Percentiles rank a stretch among this genome's conserved stretches.
phyloP scores from a whole-genome alignment of 2,888 invertebrate species.

The Cheilosia vulpina region DNA sequence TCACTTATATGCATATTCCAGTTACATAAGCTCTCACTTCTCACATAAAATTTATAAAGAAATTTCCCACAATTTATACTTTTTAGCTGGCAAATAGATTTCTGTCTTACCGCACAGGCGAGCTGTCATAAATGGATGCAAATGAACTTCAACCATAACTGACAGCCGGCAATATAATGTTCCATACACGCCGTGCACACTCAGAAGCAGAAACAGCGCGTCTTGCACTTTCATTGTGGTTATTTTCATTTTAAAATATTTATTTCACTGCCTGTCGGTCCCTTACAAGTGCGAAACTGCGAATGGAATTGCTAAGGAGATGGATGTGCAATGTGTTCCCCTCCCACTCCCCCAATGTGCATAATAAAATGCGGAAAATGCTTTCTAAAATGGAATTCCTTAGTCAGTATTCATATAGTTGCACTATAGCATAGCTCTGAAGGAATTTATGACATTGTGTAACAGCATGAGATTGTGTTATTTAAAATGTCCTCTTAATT shows the following conservation, averaged over 20 bases:
- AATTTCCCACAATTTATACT: constrained; percentile 12
- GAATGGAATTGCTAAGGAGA: constrained; percentile 31
- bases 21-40: neutral
- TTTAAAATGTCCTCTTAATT: constrained; percentile 26
- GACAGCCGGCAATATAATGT: constrained; percentile 30
- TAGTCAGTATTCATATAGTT: constrained; percentile 16
- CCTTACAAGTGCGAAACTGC: constrained; percentile 41
- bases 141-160: constrained; percentile 46
- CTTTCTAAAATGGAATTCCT: constrained; percentile 18
- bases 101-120: constrained; percentile 6
- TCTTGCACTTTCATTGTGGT: constrained; percentile 30
- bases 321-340: neutral
- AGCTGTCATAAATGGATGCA: constrained; percentile 39
- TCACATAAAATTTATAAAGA: neutral
- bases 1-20: neutral
- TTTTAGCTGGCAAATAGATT: constrained; percentile 32
- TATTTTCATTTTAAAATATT: constrained; percentile 48
- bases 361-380: constrained; percentile 24
- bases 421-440: constrained; percentile 3
- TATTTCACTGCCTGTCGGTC: constrained; percentile 57
- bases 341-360: neutral
- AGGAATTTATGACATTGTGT: constrained; percentile 42
- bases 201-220: neutral
- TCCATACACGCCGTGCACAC: neutral
- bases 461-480: constrained; percentile 29